Percentiles rank a stretch among this genome's conserved stretches.
Evolutionary conservation across 1,140 invertebrate genomes (phyloP).

Genomic region (Metaphire vulgaris): DNA sequence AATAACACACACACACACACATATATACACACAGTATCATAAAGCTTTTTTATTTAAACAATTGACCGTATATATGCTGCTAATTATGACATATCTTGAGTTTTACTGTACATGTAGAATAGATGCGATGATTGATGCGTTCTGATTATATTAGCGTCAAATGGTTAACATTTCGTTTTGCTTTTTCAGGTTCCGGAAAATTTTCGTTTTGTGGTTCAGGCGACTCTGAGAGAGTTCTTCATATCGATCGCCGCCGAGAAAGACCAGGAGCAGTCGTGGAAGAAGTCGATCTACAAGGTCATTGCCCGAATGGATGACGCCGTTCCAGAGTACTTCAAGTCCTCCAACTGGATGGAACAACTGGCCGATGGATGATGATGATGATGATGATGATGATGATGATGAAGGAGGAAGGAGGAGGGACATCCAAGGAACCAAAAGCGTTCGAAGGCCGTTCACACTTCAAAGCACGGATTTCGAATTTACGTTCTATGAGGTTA

Average conservation of each 20-base stretch:
- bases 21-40: too few relatives aligned
- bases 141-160: too few relatives aligned
- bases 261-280: slow-evolving; percentile 98
- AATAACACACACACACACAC: too few relatives aligned
- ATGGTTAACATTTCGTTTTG: too few relatives aligned
- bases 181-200: slow-evolving; percentile 82
- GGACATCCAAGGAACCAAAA: not conserved
- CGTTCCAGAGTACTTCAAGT: slow-evolving; percentile 99
- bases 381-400: not conserved
- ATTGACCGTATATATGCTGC: too few relatives aligned
- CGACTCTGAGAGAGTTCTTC: slow-evolving; percentile 96
- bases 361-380: slow-evolving; percentile 51
- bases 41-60: too few relatives aligned
- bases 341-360: slow-evolving; percentile 96
- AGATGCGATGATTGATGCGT: too few relatives aligned
- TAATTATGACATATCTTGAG: too few relatives aligned
- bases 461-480: not conserved
- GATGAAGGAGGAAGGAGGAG: not conserved
- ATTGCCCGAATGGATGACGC: slow-evolving; percentile 96
- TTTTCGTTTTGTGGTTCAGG: slow-evolving; percentile 92
- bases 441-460: not conserved
- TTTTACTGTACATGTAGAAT: too few relatives aligned
- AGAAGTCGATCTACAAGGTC: slow-evolving; percentile 99
- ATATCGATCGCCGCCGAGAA: slow-evolving; percentile 90
- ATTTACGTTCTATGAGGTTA: not conserved